Base-by-base conservation (phyloP, 2,888 invertebrate genomes). In the Hypomecis atomaria region DNA sequence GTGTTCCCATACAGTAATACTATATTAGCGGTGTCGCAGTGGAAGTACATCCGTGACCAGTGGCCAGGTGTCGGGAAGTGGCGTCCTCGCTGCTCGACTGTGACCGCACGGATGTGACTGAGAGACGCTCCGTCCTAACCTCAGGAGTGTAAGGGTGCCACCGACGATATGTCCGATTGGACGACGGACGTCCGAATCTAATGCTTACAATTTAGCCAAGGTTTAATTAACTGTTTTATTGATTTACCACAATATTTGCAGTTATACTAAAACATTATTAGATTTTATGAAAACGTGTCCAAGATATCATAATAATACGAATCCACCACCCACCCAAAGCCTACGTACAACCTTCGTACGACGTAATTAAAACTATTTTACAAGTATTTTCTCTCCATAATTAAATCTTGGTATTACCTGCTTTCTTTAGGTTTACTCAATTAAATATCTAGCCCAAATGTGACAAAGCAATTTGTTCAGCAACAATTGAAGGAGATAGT, bases 31-130 rank as follows among this genome's bases (percentile, higher is more conserved):
- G 64, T 65, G 69, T 69, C 70, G 54, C 61, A 57, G 68, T 64
- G 74, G 76, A 79, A 78, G 79, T 75, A 83, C 78, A 81, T 85
- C 84, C 85, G 82, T 67, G 71, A 67, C 69, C 84, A 82, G 82
- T 67, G 71, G 67, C 69, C 84, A 82, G 78, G 77, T 81, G 81
- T 68, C 83, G 86, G 89, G 88, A 90, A 88, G 84, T 85, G 77
- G 79, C 77, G 89, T 79, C 87, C 90, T 82, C 83, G 78, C 78
- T 84, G 78, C 52, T 65, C 50, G 42, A 59, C 33, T 55, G 58
- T 47, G 48, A 59, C 72, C 65, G 66, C 66, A 49, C 44, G 56
- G 56, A 55, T 52, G 64, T 59, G 59, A 33, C 43, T 49, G 11
- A 52, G 45, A 53, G 40, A 48, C 48, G 44, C 33, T 38, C 43